A percentile compares a stretch with the other conserved stretches of the same genome.
Evolutionary conservation across 2,797 vertebrate genomes (phyloP).

Genomic region (Bufotes viridis): DNA sequence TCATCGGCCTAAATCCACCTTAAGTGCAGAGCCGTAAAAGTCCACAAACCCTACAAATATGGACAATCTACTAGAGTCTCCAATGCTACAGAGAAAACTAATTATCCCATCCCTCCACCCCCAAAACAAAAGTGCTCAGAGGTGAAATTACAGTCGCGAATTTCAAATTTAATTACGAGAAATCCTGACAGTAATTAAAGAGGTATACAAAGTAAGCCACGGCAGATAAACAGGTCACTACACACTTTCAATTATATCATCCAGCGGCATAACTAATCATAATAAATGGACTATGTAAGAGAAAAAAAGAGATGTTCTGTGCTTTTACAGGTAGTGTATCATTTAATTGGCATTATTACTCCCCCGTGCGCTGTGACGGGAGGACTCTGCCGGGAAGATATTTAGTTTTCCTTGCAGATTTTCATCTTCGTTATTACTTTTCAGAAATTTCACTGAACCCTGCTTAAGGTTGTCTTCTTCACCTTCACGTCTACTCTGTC

Average conservation of each 20-base stretch:
- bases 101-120: background rate
- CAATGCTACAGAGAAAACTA: background rate
- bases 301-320: slow-evolving; percentile 7
- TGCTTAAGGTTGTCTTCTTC: background rate
- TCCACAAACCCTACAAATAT: background rate
- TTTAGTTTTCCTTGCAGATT: background rate
- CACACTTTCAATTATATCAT: slow-evolving; percentile 28
- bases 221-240: slow-evolving; percentile 33
- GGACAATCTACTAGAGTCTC: background rate
- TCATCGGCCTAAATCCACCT: too few relatives aligned
- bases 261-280: slow-evolving; percentile 14
- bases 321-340: slow-evolving; percentile 5
- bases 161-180: slow-evolving; percentile 37
- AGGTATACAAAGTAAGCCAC: background rate
- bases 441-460: background rate
- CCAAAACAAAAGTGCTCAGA: background rate
- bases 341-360: slow-evolving; percentile 5
- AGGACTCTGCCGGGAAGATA: background rate
- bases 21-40: too few relatives aligned
- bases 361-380: background rate
- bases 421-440: background rate
- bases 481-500: too few relatives aligned
- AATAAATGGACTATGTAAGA: slow-evolving; percentile 26
- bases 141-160: background rate
- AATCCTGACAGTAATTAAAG: slow-evolving; percentile 39